Evolutionary conservation across 2,113 vertebrate species (phyloP), one percentile per base, ranked within the genome.

Genomic region (Rhipidura dahli): DNA sequence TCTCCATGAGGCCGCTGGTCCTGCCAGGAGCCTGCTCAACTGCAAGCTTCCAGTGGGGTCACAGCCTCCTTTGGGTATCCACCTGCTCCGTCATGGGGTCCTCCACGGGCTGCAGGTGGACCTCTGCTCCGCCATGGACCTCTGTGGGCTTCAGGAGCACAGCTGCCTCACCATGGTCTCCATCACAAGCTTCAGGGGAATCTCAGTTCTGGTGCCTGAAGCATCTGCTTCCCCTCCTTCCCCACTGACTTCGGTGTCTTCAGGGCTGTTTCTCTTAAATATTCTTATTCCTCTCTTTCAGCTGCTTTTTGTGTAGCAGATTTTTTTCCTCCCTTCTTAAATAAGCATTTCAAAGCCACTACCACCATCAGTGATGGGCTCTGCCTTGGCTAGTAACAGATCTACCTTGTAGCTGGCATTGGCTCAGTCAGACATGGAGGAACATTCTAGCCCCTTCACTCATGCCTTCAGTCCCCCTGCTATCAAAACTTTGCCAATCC

Each of bases 121-220:
- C n/a, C 13, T 75, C 21, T 70, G 40, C 14, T 56, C 16, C 7
- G 18, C 17, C 3, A 3, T 18, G 4, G 2, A 18, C 14, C 20
- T 72, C 30, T 18, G 9, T 1, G 2, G 24, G 5, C 56, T 71
- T 30, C 40, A 51, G 26, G 10, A 3, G 7, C 3, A 37, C 33
- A 73, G 39, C n/a, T 33, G 13, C 22, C 26, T 50, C 26, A 30
- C 39, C 11, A 4, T 28, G 15, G 13, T 10, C 72, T 54, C 16
- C 26, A 31, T 23, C 11, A 35, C 0, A 2, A 33, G 17, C 51
- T 87, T 20, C 66, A n/a, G 23, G 7, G 10, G 5, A 76, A 39
- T 37, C 40, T 44, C 40, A 56, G 15, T 21, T 61, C 15, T 0
- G 0, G 7, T 2, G 0, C 11, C 28, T 54, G 40, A 13, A 90